A percentile compares a stretch with the other conserved stretches of the same genome.
These are phyloP conservation scores for Acanthopagrus latus DNA, from an alignment of 2,797 vertebrate species.

Conservation along the genomic window DNA sequence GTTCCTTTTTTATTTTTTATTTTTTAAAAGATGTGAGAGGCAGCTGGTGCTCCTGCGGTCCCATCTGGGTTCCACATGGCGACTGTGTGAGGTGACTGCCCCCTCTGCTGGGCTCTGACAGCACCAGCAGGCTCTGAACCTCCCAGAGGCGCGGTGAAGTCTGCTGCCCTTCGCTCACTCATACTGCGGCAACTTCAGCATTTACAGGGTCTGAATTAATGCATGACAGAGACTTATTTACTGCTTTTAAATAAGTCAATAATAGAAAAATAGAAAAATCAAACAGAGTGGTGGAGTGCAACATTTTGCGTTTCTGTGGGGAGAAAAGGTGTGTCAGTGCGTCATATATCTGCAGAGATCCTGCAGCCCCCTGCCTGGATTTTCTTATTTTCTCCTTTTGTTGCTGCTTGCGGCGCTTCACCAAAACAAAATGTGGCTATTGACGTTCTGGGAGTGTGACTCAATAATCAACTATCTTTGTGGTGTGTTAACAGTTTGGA, in stretches of 20 bases:
- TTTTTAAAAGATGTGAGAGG: neutral
- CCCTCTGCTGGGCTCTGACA: slow-evolving; percentile 76
- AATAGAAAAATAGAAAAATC: too few species aligned
- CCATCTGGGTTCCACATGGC: slow-evolving; percentile 14
- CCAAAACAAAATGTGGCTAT: too few species aligned
- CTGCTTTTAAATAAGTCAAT: neutral
- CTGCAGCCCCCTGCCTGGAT: too few species aligned
- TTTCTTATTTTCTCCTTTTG: too few species aligned
- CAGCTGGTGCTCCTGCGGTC: slow-evolving; percentile 7
- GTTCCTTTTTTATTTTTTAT: slow-evolving; percentile 21
- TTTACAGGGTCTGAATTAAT: neutral
- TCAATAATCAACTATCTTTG: too few species aligned
- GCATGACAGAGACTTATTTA: neutral
- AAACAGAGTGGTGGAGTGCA: neutral
- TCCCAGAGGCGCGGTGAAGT: slow-evolving; percentile 31
- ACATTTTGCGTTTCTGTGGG: neutral
- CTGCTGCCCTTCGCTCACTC: slow-evolving; percentile 3
- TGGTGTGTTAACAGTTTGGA: too few species aligned
- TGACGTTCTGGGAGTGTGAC: too few species aligned
- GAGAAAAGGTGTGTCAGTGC: too few species aligned
- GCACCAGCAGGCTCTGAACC: slow-evolving; percentile 50
- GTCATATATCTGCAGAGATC: too few species aligned
- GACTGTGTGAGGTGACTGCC: slow-evolving; percentile 70
- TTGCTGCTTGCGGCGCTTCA: too few species aligned
- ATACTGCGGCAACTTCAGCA: neutral